Evolutionary conservation across 2,797 vertebrate genomes (phyloP).

Genomic region (Gymnothorax javanicus): DNA sequence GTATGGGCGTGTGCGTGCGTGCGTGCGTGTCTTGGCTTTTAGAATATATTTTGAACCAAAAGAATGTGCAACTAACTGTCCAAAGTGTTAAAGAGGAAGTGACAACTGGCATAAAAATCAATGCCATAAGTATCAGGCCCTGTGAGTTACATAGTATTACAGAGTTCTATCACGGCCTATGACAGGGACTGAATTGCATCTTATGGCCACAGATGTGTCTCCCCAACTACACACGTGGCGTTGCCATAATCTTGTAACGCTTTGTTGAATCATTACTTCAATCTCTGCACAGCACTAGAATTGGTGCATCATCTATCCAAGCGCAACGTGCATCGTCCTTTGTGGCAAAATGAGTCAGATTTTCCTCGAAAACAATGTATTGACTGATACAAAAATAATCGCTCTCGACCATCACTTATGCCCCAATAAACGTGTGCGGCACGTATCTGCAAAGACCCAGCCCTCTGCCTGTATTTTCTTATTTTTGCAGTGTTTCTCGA

Average conservation of each 20-base stretch:
- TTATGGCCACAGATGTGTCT: background rate
- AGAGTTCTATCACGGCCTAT: background rate
- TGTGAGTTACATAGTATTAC: background rate
- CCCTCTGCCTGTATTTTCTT: too few species aligned
- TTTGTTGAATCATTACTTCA: background rate
- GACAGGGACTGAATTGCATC: background rate
- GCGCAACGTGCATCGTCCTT: background rate
- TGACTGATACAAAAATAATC: too few species aligned
- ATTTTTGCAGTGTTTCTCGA: too few species aligned
- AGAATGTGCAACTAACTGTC: background rate
- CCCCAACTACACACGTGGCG: background rate
- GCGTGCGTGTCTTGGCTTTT: background rate
- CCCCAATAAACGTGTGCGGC: too few species aligned
- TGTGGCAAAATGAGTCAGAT: too few species aligned
- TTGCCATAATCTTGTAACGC: background rate
- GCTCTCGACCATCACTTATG: too few species aligned
- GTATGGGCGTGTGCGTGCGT: constrained; percentile 19
- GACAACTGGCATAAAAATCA: background rate
- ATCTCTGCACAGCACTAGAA: background rate
- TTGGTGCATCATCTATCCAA: background rate
- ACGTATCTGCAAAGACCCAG: too few species aligned
- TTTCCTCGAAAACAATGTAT: too few species aligned
- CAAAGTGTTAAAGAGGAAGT: background rate
- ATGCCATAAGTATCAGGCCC: background rate
- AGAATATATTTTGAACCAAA: constrained; percentile 3